Conservation (phyloP, 53 echinoderm and acorn worm genomes). For the Glandiceps talaboti region DNA sequence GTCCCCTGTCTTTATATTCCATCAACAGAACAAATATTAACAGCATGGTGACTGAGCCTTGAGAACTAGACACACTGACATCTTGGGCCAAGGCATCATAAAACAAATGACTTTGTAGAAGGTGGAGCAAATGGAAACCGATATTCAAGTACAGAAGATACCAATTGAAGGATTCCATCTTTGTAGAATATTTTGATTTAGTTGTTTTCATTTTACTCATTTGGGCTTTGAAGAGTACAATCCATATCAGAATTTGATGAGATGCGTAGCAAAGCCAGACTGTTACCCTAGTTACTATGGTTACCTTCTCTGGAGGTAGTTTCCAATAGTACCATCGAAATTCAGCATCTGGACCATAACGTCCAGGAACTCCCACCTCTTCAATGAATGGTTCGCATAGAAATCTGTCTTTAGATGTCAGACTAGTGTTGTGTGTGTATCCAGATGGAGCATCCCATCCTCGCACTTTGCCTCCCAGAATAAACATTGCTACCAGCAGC, state of each 20-base stretch:
- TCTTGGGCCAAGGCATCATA: slow-evolving; percentile 76
- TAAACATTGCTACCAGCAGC: slow-evolving; percentile 33
- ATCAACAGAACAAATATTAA: slow-evolving; percentile 63
- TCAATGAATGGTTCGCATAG: slow-evolving; percentile 46
- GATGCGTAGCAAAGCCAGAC: slow-evolving; percentile 64
- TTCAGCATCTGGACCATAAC: slow-evolving; percentile 28
- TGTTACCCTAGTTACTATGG: slow-evolving; percentile 27
- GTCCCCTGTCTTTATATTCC: slow-evolving; percentile 66
- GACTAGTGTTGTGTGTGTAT: slow-evolving; percentile 48
- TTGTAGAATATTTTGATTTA: slow-evolving; percentile 37
- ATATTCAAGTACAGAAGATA: slow-evolving; percentile 36
- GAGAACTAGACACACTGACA: slow-evolving; percentile 61
- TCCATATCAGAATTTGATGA: slow-evolving; percentile 76
- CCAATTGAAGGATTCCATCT: slow-evolving; percentile 41
- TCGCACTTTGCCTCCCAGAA: slow-evolving; percentile 31
- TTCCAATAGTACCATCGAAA: slow-evolving; percentile 82
- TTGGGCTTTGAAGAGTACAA: slow-evolving; percentile 60
- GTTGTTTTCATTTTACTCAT: slow-evolving; percentile 27
- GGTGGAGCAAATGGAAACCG: slow-evolving; percentile 54
- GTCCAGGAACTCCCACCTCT: slow-evolving; percentile 40
- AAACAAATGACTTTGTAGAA: slow-evolving; percentile 58
- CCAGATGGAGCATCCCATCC: slow-evolving; percentile 70
- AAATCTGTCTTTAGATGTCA: slow-evolving; percentile 46
- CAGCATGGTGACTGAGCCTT: slow-evolving; percentile 70
- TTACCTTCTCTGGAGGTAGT: slow-evolving; percentile 41